Evolutionary conservation across 2,797 vertebrate species (phyloP), one percentile per base, ranked within the genome.

Genomic region (Macropus fuliginosus): DNA sequence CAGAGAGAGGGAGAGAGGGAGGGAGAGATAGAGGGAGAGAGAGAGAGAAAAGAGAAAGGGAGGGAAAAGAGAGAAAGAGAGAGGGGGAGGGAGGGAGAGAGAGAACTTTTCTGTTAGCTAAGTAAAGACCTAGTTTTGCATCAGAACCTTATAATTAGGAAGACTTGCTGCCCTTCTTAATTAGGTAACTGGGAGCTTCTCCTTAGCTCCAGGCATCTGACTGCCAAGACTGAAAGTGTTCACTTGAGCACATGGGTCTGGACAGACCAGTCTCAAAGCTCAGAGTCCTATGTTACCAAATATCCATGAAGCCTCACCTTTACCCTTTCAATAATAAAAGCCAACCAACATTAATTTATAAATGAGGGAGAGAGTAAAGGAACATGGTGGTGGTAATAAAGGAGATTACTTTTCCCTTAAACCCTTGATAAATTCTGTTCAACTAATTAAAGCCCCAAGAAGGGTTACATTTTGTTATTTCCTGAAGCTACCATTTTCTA

Each of bases 41-140:
- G 9, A 59, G 57, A 59, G 28, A 31, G 9, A 59, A 40, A 92
- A 10, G 62, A 54, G 11, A 56, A 4, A 55, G 28, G 24, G 1
- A 92, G 27, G 0, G 4, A 11, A 27, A n/a, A 1, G 21, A 8
- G 12, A 34, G 40, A 87, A 14, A 1, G 50, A n/a, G 95, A 96
- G 91, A 95, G 97, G 92, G 27, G 91, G 50, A 96, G 90, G 95
- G 31, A 92, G 28, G 96, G 94, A 91, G 96, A 91, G 90, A 94
- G 27, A 94, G 93, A 87, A 96, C 95, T 95, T 96, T 93, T 92
- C 94, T 91, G 52, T 87, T 92, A 56, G 96, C 16, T 96, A 92
- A 94, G 96, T 93, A 95, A 97, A 31, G 94, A 11, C 29, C 89
- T 92, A 93, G 55, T 94, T 90, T 34, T 57, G 31, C 74, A 96